These are phyloP conservation scores for Eristalis arbustorum DNA, from an alignment of 2,888 invertebrate species.

Conservation along the genomic window DNA sequence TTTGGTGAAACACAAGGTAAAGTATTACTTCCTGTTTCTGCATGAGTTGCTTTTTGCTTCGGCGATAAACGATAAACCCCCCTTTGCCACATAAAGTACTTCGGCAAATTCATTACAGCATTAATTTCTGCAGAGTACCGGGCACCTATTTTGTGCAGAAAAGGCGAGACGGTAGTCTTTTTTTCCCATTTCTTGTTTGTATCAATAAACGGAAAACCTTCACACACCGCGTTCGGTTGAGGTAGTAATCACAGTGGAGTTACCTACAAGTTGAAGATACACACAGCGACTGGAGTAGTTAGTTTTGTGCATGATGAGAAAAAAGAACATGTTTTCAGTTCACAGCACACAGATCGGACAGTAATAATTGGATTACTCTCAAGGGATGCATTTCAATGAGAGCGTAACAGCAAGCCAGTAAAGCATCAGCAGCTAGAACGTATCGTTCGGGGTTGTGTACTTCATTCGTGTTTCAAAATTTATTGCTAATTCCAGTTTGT, in stretches of 20 bases:
- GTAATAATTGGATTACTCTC: slow-evolving; percentile 70
- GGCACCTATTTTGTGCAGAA: slow-evolving; percentile 17
- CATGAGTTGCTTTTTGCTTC: slow-evolving; percentile 9
- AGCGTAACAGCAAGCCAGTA: slow-evolving; percentile 40
- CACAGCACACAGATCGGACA: slow-evolving; percentile 59
- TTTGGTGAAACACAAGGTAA: neutral
- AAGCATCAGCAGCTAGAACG: slow-evolving; percentile 43
- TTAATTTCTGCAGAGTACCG: slow-evolving; percentile 48
- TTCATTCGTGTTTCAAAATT: slow-evolving; percentile 48
- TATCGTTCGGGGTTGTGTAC: slow-evolving; percentile 17
- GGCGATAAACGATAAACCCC: slow-evolving; percentile 46
- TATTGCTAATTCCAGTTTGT: slow-evolving; percentile 57
- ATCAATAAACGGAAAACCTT: slow-evolving; percentile 55
- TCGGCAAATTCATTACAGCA: slow-evolving; percentile 61
- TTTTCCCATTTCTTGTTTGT: slow-evolving; percentile 46
- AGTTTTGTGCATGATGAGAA: slow-evolving; percentile 12
- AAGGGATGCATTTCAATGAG: slow-evolving; percentile 63
- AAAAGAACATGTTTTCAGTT: slow-evolving; percentile 51
- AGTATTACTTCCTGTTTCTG: slow-evolving; percentile 23
- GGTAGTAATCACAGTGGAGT: slow-evolving; percentile 54
- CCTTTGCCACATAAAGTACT: slow-evolving; percentile 38
- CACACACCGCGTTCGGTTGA: slow-evolving; percentile 46
- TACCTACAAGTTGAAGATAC: slow-evolving; percentile 27
- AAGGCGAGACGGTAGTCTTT: neutral
- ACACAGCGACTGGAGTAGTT: neutral